These are phyloP conservation scores for Geococcyx californianus DNA, from an alignment of 2,113 vertebrate species.

Conservation along the genomic window DNA sequence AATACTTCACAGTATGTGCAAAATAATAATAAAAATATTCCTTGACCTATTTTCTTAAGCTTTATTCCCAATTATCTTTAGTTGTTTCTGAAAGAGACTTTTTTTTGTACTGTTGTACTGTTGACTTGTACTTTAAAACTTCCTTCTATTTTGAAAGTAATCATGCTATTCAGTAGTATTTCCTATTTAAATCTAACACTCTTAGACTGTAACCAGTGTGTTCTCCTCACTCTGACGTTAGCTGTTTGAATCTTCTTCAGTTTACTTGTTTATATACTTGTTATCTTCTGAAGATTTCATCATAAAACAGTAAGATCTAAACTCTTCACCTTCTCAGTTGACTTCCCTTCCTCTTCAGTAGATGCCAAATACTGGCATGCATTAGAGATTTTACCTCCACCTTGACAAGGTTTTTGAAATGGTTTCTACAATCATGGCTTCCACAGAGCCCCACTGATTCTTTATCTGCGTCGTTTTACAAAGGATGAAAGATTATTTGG, in stretches of 20 bases:
- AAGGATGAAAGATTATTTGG: neutral
- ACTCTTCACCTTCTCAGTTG: neutral
- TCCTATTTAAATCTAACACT: neutral
- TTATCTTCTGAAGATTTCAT: neutral
- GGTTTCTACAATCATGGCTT: neutral
- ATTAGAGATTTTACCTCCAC: neutral
- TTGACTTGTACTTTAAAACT: neutral
- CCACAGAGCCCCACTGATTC: neutral
- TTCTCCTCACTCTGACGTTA: neutral
- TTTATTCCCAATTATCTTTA: constrained; percentile 55
- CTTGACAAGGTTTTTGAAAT: neutral
- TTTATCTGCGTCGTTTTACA: neutral
- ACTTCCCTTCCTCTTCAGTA: constrained; percentile 5
- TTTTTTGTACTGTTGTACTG: no score
- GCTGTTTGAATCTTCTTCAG: neutral
- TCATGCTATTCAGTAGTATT: neutral
- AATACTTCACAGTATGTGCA: neutral
- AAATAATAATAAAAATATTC: constrained; percentile 59
- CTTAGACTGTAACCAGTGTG: neutral
- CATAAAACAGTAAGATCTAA: neutral
- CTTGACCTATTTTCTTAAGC: constrained; percentile 33
- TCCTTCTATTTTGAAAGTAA: neutral
- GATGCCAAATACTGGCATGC: neutral
- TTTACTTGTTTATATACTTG: neutral
- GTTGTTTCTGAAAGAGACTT: neutral